These are phyloP conservation scores for Sebastes diaconus DNA, from an alignment of 2,797 vertebrate genomes.

Conservation along the genomic window DNA sequence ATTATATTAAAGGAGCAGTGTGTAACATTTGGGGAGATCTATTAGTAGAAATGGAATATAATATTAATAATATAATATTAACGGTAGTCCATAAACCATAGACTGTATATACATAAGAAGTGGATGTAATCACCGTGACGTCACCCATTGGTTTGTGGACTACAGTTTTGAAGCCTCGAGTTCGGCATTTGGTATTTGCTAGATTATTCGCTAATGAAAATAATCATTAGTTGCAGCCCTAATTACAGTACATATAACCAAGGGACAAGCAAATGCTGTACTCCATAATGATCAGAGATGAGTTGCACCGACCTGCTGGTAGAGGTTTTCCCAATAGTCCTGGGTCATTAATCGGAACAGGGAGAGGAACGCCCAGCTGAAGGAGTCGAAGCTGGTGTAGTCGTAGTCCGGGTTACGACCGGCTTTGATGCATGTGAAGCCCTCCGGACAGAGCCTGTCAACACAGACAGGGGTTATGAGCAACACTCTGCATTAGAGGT, in stretches of 20 bases:
- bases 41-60: too few relatives aligned
- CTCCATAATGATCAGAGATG: background rate
- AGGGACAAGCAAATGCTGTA: background rate
- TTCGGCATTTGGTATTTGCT: too few relatives aligned
- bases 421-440: conserved; percentile 90
- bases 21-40: too few relatives aligned
- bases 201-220: too few relatives aligned
- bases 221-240: too few relatives aligned
- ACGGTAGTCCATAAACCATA: too few relatives aligned
- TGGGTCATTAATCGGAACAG: conserved; percentile 99
- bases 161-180: too few relatives aligned
- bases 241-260: background rate
- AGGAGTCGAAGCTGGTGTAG: conserved; percentile 98
- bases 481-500: background rate
- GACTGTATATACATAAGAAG: too few relatives aligned
- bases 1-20: too few relatives aligned
- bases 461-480: background rate
- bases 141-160: too few relatives aligned
- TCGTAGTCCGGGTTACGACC: conserved; percentile 95
- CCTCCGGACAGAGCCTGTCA: conserved; percentile 93
- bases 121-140: too few relatives aligned
- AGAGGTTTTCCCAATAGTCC: conserved; percentile 98
- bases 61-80: too few relatives aligned
- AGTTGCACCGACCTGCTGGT: conserved; percentile 87
- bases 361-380: conserved; percentile 98